Conservation (phyloP, 1,140 invertebrate genomes). For the Aphaenogaster rudis region DNA sequence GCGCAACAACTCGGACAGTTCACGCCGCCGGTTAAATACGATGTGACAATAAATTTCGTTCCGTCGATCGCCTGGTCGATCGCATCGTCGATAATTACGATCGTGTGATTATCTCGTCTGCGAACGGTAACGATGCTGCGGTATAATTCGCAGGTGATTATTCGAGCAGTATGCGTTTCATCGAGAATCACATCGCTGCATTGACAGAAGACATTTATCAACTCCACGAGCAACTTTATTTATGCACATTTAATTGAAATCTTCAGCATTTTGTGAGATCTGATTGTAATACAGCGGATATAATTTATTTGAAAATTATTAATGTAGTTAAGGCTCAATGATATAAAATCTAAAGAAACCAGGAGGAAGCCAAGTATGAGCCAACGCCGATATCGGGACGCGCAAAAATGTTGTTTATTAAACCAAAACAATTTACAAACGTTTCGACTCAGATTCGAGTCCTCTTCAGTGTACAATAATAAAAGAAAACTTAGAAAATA, state of each 20-base stretch:
- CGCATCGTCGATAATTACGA: conserved; percentile 66
- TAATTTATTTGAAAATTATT: conserved; percentile 4
- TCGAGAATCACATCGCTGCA: conserved; percentile 38
- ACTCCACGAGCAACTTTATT: conserved; percentile 34
- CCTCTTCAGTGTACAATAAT: too few species aligned
- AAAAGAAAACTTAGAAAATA: too few species aligned
- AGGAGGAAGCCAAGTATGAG: too few species aligned
- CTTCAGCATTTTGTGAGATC: conserved; percentile 8
- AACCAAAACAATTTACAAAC: too few species aligned
- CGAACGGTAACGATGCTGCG: conserved; percentile 52
- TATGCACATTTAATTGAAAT: conserved; percentile 47
- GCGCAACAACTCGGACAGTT: conserved; percentile 71
- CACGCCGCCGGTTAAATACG: conserved; percentile 79
- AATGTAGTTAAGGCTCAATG: too few species aligned
- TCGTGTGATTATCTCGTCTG: conserved; percentile 64
- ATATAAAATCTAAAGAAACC: too few species aligned
- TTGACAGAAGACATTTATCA: conserved; percentile 60
- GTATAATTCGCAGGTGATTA: conserved; percentile 57
- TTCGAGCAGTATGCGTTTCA: conserved; percentile 54
- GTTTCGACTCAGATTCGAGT: too few species aligned
- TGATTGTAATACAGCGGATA: not conserved
- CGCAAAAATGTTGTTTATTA: too few species aligned
- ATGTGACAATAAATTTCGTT: conserved; percentile 77
- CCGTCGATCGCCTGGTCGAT: conserved; percentile 72
- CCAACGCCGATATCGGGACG: too few species aligned